Base-by-base conservation (phyloP, 1,140 invertebrate species). In the Mycetomoellerius zeteki region DNA sequence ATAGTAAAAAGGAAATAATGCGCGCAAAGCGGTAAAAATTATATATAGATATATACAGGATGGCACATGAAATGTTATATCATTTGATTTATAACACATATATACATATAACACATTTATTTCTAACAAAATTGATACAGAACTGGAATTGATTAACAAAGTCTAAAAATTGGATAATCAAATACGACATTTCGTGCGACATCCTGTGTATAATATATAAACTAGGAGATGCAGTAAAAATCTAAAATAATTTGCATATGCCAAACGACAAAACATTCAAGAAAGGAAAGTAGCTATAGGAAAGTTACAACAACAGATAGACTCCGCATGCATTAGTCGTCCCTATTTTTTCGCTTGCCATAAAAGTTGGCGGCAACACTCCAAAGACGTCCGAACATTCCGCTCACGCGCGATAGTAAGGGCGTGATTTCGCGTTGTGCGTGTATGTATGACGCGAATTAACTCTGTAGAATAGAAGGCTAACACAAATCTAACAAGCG, bases 401-500 rank as follows among this genome's bases (percentile, higher is more conserved):
- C 47, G 62, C 76, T 47, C 62, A 67, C 64, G 56, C 71, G 43
- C 80, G 37, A 69, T 69, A 84, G 54, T 30, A 72, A 82, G 54
- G 69, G 80, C 37, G 67, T 60, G 71, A 75, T 84, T 84, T 84
- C 43, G 69, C 37, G 37, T 69, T 50, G 65, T 5, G 37, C 21
- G 21, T 50, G 14, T 69, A 27, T 69, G 37, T 50, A 43, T 50
- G 54, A 33, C 37, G 54, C 69, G 80, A 84, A 84, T 84, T 84
- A 75, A 84, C 80, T 84, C 24, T 12, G 69, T 69, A 62, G 37
- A 84, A 84, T 84, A 67, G 69, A 60, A 50, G 67, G 37, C 47
- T 75, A 84, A 84, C 80, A 73, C 69, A 73, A 84, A 84, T 73
- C 54, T 75, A 84, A 84, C 80, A 84, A 84, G 69, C 80, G 80